A percentile compares a stretch with the other conserved stretches of the same genome.
phyloP scores from a whole-genome alignment of 1,140 invertebrate genomes.

The Chionoecetes opilio region DNA sequence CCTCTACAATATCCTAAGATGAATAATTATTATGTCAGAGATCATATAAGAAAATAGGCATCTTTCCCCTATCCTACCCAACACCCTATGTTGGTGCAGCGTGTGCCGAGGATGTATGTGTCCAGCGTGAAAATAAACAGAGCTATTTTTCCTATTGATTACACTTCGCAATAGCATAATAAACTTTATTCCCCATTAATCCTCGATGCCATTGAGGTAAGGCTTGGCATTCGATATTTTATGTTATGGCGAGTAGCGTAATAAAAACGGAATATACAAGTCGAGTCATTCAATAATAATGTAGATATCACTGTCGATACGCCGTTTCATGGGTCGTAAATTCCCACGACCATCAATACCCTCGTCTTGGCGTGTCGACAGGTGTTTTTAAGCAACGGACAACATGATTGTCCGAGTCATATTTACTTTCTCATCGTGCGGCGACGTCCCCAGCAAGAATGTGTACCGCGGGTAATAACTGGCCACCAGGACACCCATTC shows the following conservation, averaged over 20 bases:
- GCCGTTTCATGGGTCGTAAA: conserved; percentile 20
- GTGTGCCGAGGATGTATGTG: neutral
- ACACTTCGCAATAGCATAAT: conserved; percentile 44
- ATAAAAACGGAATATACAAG: conserved; percentile 42
- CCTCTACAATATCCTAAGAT: no score
- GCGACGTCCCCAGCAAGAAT: neutral
- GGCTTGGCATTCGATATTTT: conserved; percentile 57
- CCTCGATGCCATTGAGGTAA: conserved; percentile 42
- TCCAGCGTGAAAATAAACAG: conserved; percentile 33
- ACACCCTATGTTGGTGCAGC: no score
- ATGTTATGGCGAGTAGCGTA: conserved; percentile 19
- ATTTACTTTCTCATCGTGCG: neutral
- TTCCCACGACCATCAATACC: neutral
- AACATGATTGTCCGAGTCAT: conserved; percentile 3
- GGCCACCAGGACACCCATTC: neutral
- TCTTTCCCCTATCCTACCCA: no score
- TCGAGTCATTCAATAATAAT: conserved; percentile 55
- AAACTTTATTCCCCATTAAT: conserved; percentile 60
- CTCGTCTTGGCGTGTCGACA: conserved; percentile 33
- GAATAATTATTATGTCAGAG: no score
- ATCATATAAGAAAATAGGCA: no score
- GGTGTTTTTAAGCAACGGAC: neutral
- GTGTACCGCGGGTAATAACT: neutral
- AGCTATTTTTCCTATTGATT: conserved; percentile 36
- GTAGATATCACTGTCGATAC: conserved; percentile 39